A percentile compares a stretch with the other conserved stretches of the same genome.
phyloP scores from a whole-genome alignment of 2,888 invertebrate species.

The Pogonocherus hispidulus region DNA sequence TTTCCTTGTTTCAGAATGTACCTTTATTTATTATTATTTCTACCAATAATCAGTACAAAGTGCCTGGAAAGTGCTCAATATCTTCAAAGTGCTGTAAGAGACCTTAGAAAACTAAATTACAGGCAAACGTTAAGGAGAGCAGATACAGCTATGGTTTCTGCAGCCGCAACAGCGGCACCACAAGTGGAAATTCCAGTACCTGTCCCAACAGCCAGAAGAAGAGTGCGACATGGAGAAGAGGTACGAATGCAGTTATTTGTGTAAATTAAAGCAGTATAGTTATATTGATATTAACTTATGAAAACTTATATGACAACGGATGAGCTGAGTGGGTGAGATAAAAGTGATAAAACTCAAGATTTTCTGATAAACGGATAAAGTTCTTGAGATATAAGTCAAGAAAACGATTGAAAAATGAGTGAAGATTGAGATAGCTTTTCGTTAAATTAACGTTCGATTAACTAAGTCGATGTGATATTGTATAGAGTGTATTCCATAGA shows the following conservation, averaged over 20 bases:
- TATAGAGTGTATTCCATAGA: too few species aligned
- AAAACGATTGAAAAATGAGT: too few species aligned
- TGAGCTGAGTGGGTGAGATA: too few species aligned
- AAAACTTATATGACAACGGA: too few species aligned
- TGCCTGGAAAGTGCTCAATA: conserved; percentile 60
- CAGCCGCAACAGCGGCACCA: conserved; percentile 27
- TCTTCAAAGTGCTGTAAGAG: conserved; percentile 61
- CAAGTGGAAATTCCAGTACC: conserved; percentile 21
- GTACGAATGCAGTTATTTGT: conserved; percentile 10
- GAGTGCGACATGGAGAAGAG: conserved; percentile 44
- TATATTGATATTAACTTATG: too few species aligned
- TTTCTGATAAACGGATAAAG: too few species aligned
- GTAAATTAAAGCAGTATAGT: too few species aligned
- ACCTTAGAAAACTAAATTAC: conserved; percentile 58
- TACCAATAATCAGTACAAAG: conserved; percentile 48
- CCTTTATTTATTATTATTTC: conserved; percentile 48
- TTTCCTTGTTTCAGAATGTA: conserved; percentile 53
- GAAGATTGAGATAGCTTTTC: too few species aligned
- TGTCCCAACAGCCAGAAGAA: conserved; percentile 38
- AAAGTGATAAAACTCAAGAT: too few species aligned
- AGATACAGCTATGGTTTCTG: conserved; percentile 45
- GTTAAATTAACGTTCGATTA: too few species aligned
- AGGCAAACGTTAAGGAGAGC: conserved; percentile 53
- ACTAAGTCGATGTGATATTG: too few species aligned
- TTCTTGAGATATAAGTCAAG: too few species aligned